phyloP scores from a whole-genome alignment of 2,888 invertebrate genomes.

The Chloroclystis v-ata region DNA sequence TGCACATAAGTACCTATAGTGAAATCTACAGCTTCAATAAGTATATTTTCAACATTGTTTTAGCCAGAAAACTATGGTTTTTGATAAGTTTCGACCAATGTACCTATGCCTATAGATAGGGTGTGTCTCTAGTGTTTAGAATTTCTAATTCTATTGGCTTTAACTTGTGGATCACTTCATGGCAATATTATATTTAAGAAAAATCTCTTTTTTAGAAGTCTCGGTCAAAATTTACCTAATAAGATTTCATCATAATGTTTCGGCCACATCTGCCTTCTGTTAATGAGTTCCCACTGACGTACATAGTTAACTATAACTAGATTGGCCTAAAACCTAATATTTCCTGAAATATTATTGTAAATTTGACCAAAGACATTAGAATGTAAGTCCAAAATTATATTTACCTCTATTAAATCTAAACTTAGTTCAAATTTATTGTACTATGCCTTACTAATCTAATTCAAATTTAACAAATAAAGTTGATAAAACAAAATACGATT shows the following conservation, averaged over 20 bases:
- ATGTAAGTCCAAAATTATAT: slow-evolving; percentile 5
- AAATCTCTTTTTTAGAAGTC: background rate
- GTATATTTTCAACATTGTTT: no score
- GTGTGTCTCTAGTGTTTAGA: background rate
- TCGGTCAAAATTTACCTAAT: background rate
- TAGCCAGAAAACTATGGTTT: no score
- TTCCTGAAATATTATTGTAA: background rate
- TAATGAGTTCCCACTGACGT: no score
- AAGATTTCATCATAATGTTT: no score
- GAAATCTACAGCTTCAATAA: no score
- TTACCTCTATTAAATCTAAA: background rate
- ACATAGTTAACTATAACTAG: no score
- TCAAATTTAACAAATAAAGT: background rate
- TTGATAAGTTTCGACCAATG: no score
- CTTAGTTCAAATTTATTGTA: slow-evolving; percentile 3
- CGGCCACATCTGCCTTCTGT: no score
- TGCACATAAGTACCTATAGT: no score
- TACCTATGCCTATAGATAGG: no score
- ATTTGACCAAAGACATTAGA: background rate
- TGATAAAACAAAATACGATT: background rate
- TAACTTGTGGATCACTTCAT: slow-evolving; percentile 26
- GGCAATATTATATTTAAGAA: slow-evolving; percentile 29
- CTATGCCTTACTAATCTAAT: slow-evolving; percentile 2
- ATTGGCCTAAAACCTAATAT: no score
- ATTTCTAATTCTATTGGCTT: background rate